A percentile compares a stretch with the other conserved stretches of the same genome.
phyloP scores from a whole-genome alignment of 2,888 invertebrate genomes.

The Cabera pusaria region DNA sequence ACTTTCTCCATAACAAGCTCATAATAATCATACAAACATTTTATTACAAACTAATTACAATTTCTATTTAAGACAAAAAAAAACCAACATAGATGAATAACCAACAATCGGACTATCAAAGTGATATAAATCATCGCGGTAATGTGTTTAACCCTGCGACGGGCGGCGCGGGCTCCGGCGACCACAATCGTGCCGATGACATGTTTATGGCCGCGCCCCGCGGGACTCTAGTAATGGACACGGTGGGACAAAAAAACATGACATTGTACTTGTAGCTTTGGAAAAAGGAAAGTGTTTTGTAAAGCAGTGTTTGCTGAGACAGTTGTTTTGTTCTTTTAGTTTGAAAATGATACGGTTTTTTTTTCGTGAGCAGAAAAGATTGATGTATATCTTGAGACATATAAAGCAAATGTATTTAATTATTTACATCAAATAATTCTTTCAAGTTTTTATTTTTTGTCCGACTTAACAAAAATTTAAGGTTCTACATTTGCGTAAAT shows the following conservation, averaged over 20 bases:
- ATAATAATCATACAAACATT: not conserved
- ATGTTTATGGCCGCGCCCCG: constrained; percentile 51
- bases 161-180: constrained; percentile 9
- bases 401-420: too few relatives aligned
- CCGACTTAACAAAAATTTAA: too few relatives aligned
- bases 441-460: too few relatives aligned
- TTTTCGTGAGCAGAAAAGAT: too few relatives aligned
- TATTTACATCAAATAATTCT: too few relatives aligned
- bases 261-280: too few relatives aligned
- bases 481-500: too few relatives aligned
- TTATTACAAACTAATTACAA: not conserved
- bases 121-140: constrained; percentile 26
- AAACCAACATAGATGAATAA: constrained; percentile 9
- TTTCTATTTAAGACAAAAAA: constrained; percentile 1
- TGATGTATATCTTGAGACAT: too few relatives aligned
- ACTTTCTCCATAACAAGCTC: too few relatives aligned
- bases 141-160: constrained; percentile 23
- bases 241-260: constrained; percentile 5
- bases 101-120: constrained; percentile 14
- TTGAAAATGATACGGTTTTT: too few relatives aligned
- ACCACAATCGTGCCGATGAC: constrained; percentile 51
- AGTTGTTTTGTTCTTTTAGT: too few relatives aligned
- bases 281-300: constrained; percentile 8
- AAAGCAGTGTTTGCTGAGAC: too few relatives aligned
- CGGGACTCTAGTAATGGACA: constrained; percentile 23